Base-by-base conservation (phyloP, 2,888 invertebrate genomes). In the Uloborus plumipes region DNA sequence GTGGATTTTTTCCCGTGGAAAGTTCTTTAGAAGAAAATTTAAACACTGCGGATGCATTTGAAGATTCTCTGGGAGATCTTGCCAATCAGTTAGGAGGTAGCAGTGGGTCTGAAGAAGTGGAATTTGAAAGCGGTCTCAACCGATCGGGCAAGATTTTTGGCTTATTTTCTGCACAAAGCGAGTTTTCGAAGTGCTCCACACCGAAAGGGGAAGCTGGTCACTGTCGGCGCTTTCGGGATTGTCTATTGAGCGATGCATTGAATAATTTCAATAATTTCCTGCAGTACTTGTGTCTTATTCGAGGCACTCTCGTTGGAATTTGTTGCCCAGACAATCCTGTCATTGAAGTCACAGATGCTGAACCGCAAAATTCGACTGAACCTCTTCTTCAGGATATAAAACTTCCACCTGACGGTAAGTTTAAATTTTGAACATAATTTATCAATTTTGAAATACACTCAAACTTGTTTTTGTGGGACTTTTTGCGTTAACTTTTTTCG, bases 221-320 rank as follows among this genome's bases (percentile, higher is more conserved):
- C n/a, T 85, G 85, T 65, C 67, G 58, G 2, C 93, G 93, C 84
- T 88, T 90, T 1, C 89, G 89, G 65, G 91, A 91, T 86, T 92
- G 93, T 88, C 89, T 93, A 85, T 90, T 93, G 88, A 91, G 93
- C 11, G 91, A 92, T 69, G 90, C 92, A 87, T 90, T 91, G 84
- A 88, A 90, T 1, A 91, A 93, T 87, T 91, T 92, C 88, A 89
- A 91, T 88, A 90, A 90, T 74, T 91, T 93, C 85, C 90, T 93
- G 87, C 92, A 93, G 85, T 93, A 94, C 87, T 89, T 93, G 70
- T 94, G 94, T 88, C 91, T 94, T 55, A 93, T 94, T 81, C 92
- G 93, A 85, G 90, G 92, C 87, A 89, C 91, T 92, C 93, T 92
- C 55, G 91, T 94, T 74, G 94, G 94, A n/a, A 92, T 93, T 18